Base-by-base conservation (phyloP, 2,888 invertebrate species). In the Leptogaster cylindrica region DNA sequence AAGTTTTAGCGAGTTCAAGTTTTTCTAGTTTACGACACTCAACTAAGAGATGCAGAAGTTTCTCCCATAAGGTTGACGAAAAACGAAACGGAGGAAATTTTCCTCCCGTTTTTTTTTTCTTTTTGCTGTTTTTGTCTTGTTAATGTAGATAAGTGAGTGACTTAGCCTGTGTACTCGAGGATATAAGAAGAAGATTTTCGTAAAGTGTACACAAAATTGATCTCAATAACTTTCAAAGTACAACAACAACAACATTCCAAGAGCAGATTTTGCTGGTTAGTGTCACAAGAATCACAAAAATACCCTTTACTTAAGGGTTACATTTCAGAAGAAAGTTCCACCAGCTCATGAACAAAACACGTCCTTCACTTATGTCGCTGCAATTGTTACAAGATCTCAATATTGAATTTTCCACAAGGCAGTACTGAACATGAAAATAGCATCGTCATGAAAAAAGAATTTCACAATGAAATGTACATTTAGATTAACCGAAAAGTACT, bases 381-480 rank as follows among this genome's bases (percentile, higher is more conserved):
- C n/a, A n/a, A n/a, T n/a, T n/a, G n/a, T n/a, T n/a, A n/a, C n/a
- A n/a, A n/a, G n/a, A n/a, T n/a, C n/a, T n/a, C n/a, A n/a, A n/a
- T n/a, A n/a, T 52, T 33, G 7, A 52, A 52, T 20, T 52, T 52
- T 52, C 52, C 14, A 20, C 31, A 52, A 52, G 18, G 33, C 33
- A 20, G 18, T 28, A n/a, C n/a, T n/a, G n/a, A n/a, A n/a, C n/a
- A 33, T 28, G 8, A 28, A 52, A 52, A 33, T 52, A 28, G 52
- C 52, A 33, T 4, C 28, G 52, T 52, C 52, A 52, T 33, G 33
- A 52, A 52, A 52, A 33, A 52, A 52, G 31, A 52, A 52, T 52
- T 52, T 33, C 33, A 33, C 52, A 20, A 52, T 52, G 33, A 33
- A 52, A 52, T 18, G 33, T 18, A 18, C 52, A 33, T 39, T 31